These are phyloP conservation scores for Drosophila kikkawai DNA, from an alignment of 1,140 invertebrate genomes.

Conservation along the genomic window DNA sequence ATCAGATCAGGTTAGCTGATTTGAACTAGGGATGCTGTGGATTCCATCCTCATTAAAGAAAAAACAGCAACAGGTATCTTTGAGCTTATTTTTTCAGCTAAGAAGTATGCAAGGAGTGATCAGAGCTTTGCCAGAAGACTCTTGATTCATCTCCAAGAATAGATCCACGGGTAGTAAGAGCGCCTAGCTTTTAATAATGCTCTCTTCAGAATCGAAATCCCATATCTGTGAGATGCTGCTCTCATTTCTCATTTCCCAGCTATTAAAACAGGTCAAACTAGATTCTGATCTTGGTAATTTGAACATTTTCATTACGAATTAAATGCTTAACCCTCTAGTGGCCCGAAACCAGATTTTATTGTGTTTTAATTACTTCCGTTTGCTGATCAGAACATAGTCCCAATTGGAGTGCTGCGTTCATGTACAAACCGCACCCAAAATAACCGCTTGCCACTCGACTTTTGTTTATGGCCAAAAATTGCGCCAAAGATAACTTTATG, in stretches of 20 bases:
- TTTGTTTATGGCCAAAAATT: constrained; percentile 1
- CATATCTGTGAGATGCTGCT: neutral
- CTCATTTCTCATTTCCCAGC: neutral
- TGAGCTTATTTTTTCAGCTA: neutral
- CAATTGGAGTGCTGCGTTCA: neutral
- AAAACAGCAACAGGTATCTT: accelerated
- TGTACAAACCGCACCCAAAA: neutral
- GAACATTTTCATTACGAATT: neutral
- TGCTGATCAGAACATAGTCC: neutral
- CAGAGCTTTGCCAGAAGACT: neutral
- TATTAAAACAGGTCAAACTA: constrained; percentile 5
- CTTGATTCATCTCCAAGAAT: neutral
- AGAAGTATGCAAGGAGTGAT: neutral
- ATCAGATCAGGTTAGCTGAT: neutral
- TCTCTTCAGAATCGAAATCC: neutral
- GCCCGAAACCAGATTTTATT: neutral
- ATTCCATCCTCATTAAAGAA: neutral
- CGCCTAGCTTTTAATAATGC: neutral
- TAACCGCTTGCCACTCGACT: constrained; percentile 1
- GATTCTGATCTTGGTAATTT: neutral
- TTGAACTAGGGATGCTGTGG: neutral
- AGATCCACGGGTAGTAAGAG: neutral
- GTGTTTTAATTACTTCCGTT: constrained; percentile 6
- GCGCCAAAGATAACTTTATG: neutral
- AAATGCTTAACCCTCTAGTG: neutral